Evolutionary conservation across 2,797 vertebrate species (phyloP), one percentile per base, ranked within the genome.

Genomic region (Bradypodion ventrale): DNA sequence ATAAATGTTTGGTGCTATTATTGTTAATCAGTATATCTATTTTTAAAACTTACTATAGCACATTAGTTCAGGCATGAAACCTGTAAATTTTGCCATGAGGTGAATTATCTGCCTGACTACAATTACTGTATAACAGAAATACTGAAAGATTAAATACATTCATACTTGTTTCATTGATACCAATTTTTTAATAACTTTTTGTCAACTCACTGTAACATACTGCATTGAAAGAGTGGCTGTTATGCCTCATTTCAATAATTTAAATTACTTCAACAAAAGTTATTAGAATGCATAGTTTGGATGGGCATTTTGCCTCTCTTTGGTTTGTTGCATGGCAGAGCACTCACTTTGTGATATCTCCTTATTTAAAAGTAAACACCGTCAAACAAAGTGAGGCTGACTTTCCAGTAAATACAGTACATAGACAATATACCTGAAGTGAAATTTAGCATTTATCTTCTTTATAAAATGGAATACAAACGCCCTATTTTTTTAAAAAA

Each of bases 101-200:
- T 62, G 56, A 81, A 85, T 85, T 81, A 82, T 81, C 79, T 82
- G 84, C 78, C 65, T 72, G 79, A 85, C 63, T 81, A 75, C 13
- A 13, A 81, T 32, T 69, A 35, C 49, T 16, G 40, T 76, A 49
- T 81, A 62, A 70, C 76, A 76, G 62, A 69, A 87, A 42, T 32
- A 37, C 60, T 66, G 62, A 62, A 23, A 83, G 79, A 85, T n/a
- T 78, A 75, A 75, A 74, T 66, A 75, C 63, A 75, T 60, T 59
- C 37, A 37, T 78, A 60, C 81, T 63, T n/a, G 62, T 40, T 25
- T 62, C 75, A 78, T 25, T 56, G 66, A 44, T 49, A 72, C 72
- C n/a, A 65, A 78, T 86, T 68, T 8, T 8, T 49, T 75, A 40
- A 75, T 80, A 80, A 49, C 15, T 83, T 72, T 78, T 78, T 82